Base-by-base conservation (phyloP, 2,797 vertebrate species). In the Platyrinchus mystaceus region DNA sequence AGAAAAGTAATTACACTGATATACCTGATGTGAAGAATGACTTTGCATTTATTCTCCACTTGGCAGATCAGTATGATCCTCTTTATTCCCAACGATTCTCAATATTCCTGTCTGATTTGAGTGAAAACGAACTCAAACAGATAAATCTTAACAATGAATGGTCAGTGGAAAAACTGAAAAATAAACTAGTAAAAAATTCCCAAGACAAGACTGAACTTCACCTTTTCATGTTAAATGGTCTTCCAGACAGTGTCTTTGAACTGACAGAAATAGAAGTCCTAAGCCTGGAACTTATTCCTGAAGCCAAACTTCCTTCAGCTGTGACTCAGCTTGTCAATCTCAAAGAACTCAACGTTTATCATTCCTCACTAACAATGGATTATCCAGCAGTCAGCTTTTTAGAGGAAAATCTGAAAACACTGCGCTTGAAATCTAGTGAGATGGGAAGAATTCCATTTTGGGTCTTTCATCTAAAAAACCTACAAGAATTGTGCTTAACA, bases 41-140 rank as follows among this genome's bases (percentile, higher is more conserved):
- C 76, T 98, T 98, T n/a, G 98, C 98, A 28, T 98, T 98, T 91
- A 98, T 98, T 95, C 98, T 98, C 67, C 98, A 98, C 30, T 96
- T 98, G 68, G 98, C 98, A 26, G 98, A 98, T 69, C 98, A 98
- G 70, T 98, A 98, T 10, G 98, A 98, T 67, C 98, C 98, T 24
- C 97, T 98, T 23, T 98, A 98, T 93, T 97, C 98, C 69, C 98
- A 98, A 8, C 97, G 98, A 50, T 98, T 98, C 95, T 98, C 98
- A 82, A 98, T 98, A 94, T 98, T 98, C 94, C 92, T 98, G 14
- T 98, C 98, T 4, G 98, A 98, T 95, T 94, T 98, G 92, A 98
- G 98, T 60, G 98, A 98, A 94, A 98, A 98, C 82, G 98, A 98
- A 77, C 96, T 98, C 75, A 98, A 98, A 56, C 98, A 98, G 96